A percentile compares a stretch with the other conserved stretches of the same genome.
Evolutionary conservation across 2,113 vertebrate genomes (phyloP).

Genomic region (Charadrius vociferus): DNA sequence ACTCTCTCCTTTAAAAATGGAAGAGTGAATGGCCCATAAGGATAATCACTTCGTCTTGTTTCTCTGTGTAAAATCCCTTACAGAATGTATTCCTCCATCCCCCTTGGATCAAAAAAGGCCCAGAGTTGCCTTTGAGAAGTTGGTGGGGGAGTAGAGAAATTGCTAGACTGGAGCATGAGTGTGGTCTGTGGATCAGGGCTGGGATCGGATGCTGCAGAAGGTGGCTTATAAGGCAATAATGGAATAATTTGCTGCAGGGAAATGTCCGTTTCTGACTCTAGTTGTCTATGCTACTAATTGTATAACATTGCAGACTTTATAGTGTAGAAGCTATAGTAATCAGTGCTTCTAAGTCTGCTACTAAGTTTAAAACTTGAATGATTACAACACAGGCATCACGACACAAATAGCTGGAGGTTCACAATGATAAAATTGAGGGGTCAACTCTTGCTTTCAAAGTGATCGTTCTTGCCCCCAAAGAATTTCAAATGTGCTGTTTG

Average conservation of each 20-base stretch:
- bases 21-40: background rate
- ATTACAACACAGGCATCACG: background rate
- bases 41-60: background rate
- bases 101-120: background rate
- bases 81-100: background rate
- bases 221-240: background rate
- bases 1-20: background rate
- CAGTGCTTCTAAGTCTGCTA: background rate
- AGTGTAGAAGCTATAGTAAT: background rate
- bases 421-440: background rate
- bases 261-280: background rate
- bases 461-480: background rate
- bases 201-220: background rate
- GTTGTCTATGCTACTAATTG: background rate
- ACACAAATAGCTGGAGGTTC: background rate
- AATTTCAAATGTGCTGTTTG: background rate
- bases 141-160: background rate
- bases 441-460: background rate
- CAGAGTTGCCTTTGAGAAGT: background rate
- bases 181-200: background rate
- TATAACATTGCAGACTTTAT: background rate
- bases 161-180: background rate
- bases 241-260: background rate
- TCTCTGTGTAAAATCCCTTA: background rate
- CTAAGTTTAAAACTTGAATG: background rate